Base-by-base conservation (phyloP, 1,140 invertebrate genomes). In the Dinoponera quadriceps region DNA sequence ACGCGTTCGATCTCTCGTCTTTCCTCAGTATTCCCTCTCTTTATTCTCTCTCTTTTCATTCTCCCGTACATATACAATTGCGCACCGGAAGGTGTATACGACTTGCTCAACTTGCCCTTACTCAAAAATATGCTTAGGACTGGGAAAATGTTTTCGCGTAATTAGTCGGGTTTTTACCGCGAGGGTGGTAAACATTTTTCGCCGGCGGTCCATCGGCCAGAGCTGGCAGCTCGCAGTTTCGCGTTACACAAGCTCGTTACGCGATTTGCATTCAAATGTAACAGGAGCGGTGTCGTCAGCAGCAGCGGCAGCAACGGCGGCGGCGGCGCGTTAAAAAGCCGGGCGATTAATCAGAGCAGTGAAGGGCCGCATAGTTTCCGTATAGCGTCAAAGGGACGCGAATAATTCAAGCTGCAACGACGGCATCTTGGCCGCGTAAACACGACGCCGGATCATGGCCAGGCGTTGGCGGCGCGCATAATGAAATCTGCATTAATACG, bases 281-380 rank as follows among this genome's bases (percentile, higher is more conserved):
- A 80, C 65, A 57, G 11, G 38, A 44, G 51, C 22, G 22, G 33
- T 29, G 75, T 69, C 51, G 75, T 80, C 69, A 57, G 33, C 38
- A 9, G 38, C 38, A 44, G 38, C 38, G 11, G 38, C 38, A 44
- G 38, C 38, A 44, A 11, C 38, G 9, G 38, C 33, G 18, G 65
- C 33, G 44, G 33, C 75, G 75, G 65, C 75, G 75, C 75, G 65
- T 80, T 80, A 80, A 80, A 80, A 80, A 80, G 75, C 75, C 49
- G 18, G 51, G 65, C 51, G 75, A 80, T 80, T 80, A 80, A 80
- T 80, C 75, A 80, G 33, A 65, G 18, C 33, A 33, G 51, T 71
- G 75, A 80, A 71, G 75, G 75, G 51, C 49, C 51, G 75, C 65
- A 69, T 57, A 78, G 63, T 27, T 44, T 57, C 49, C 49, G 22